A percentile compares a stretch with the other conserved stretches of the same genome.
These are phyloP conservation scores for Dorcus parallelipipedus DNA, from an alignment of 2,888 invertebrate species.

Conservation along the genomic window DNA sequence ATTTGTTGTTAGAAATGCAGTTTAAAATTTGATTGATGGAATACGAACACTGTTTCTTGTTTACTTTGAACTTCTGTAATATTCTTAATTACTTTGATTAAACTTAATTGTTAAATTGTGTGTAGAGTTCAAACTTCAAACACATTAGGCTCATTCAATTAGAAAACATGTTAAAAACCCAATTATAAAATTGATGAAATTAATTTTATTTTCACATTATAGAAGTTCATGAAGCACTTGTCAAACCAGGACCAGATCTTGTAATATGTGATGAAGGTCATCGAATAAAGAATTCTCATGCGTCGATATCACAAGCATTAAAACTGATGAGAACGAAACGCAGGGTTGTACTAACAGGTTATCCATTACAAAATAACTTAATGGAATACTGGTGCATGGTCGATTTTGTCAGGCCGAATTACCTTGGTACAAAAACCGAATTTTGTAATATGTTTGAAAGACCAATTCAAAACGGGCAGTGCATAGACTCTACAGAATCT, in stretches of 20 bases:
- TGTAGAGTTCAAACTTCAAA: too few species aligned
- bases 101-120: too few species aligned
- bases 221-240: conserved; percentile 81
- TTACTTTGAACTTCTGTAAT: too few species aligned
- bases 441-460: conserved; percentile 99
- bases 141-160: too few species aligned
- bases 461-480: conserved; percentile 98
- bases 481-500: conserved; percentile 92
- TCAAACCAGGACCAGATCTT: conserved; percentile 89
- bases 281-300: conserved; percentile 96
- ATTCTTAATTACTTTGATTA: too few species aligned
- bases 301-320: conserved; percentile 91
- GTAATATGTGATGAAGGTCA: conserved; percentile 97
- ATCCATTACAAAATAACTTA: conserved; percentile 96
- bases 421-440: conserved; percentile 93
- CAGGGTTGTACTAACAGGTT: conserved; percentile 93
- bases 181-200: too few species aligned
- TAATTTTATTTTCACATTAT: conserved; percentile 33
- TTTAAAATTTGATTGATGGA: too few species aligned
- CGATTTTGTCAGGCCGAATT: conserved; percentile 97
- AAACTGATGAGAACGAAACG: conserved; percentile 94
- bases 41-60: too few species aligned
- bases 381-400: conserved; percentile 99
- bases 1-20: too few species aligned
- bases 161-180: too few species aligned